Evolutionary conservation across 1,140 invertebrate species (phyloP), one percentile per base, ranked within the genome.

Genomic region (Formica exsecta): DNA sequence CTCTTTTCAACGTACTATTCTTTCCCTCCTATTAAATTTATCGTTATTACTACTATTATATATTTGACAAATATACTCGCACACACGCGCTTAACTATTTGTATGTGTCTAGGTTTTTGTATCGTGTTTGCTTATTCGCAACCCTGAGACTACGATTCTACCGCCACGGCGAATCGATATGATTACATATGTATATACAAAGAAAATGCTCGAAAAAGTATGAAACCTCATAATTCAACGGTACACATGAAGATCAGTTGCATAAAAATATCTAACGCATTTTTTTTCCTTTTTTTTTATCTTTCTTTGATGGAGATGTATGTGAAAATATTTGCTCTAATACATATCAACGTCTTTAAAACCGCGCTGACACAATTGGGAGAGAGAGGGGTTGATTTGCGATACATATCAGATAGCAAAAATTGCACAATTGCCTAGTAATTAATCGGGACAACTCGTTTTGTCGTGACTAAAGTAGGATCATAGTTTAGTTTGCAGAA

Each of bases 101-200:
- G 64, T 79, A 90, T 74, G 66, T 88, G 65, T 87, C 90, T 89
- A 89, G 85, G 86, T 73, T 44, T 90, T 88, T 93, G 71, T 92
- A 89, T 89, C 83, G 88, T 76, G 76, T 92, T 90, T 91, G 87
- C 93, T 93, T 92, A 84, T 92, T 91, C 92, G 87, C 87, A 93
- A 94, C 92, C 93, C 93, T 94, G 92, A 94, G 93, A 93, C 91
- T 93, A 93, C 87, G 83, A 94, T 93, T 91, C 90, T 92, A 92
- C 90, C 83, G 80, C 88, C 91, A 92, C 89, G 92, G 91, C 88
- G 92, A 94, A 94, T 90, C 74, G 76, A 61, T 70, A 61, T 70
- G 88, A 81, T 73, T 57, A 71, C 38, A 87, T 83, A 79, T 77
- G 54, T 75, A 80, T 77, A 41, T 75, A 75, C 85, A 68, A 73